Evolutionary conservation across 2,113 vertebrate genomes (phyloP), one percentile per base, ranked within the genome.

Genomic region (Xenotilapia flavipinnis): DNA sequence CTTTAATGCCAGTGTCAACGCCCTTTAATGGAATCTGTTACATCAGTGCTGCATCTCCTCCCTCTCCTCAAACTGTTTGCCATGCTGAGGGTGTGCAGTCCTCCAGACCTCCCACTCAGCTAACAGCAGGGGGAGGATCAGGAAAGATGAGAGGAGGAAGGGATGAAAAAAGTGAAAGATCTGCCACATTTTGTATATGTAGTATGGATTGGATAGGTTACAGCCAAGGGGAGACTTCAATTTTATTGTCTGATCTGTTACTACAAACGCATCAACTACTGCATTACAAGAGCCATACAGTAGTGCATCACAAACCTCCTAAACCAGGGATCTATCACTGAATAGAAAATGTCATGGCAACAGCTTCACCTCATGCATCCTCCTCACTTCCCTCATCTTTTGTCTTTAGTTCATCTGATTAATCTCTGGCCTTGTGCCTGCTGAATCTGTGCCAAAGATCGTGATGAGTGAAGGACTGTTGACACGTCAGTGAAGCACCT

Each of bases 21-120:
- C 88, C 89, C 79, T 88, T 77, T 92, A 94, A 94, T 91, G 87
- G 90, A 94, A 93, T 94, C 87, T 81, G 87, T 90, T 90, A 84
- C 58, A 87, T 91, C 77, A 88, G 83, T 26, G 79, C 80, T 23
- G 60, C 21, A 70, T 80, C 91, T 90, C 90, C 89, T 94, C 86
- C 75, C 33, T 82, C 89, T 87, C 83, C 84, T 81, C 84, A 65
- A 88, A 84, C 87, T 90, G 79, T 86, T 91, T 91, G 81, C 88
- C 55, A 91, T 88, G 83, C 90, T 83, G 90, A 84, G 90, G 87
- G 79, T 15, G 88, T 89, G 58, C 70, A 55, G 75, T 89, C 88
- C 84, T 89, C 36, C 81, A 81, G 65, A 77, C 91, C 83, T 84
- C 89, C 92, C 15, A 21, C 90, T 91, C 86, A 12, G 86, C 79